A percentile compares a stretch with the other conserved stretches of the same genome.
These are phyloP conservation scores for Dolichomitus sp. DNA, from an alignment of 2,888 invertebrate genomes.

Conservation along the genomic window DNA sequence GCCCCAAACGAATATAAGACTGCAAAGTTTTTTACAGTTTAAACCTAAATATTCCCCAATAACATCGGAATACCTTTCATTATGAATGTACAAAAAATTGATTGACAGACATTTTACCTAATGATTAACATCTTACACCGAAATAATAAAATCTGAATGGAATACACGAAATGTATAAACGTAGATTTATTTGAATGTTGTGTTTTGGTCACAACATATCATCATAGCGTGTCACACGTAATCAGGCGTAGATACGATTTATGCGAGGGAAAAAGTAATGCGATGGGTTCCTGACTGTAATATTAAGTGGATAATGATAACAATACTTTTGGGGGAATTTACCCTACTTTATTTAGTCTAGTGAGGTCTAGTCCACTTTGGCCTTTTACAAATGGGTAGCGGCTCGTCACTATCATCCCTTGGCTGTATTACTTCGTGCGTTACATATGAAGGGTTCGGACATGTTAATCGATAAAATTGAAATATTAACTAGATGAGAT, in stretches of 20 bases:
- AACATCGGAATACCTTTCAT: not conserved
- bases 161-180: too few species aligned
- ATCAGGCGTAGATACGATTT: not conserved
- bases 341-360: not conserved
- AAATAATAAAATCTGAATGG: too few species aligned
- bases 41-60: not conserved
- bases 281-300: not conserved
- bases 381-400: not conserved
- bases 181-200: not conserved
- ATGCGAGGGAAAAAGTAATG: not conserved
- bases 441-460: not conserved
- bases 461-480: not conserved
- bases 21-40: not conserved
- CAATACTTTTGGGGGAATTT: not conserved
- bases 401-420: conserved; percentile 2
- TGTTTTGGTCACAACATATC: not conserved
- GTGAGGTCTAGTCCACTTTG: not conserved
- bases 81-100: not conserved
- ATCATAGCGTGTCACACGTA: not conserved
- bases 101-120: too few species aligned
- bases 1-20: not conserved
- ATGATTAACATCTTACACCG: too few species aligned
- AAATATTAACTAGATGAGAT: not conserved
- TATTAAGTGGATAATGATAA: conserved; percentile 6
- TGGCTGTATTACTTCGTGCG: not conserved